These are phyloP conservation scores for Rhineura floridana DNA, from an alignment of 2,113 vertebrate genomes.

Conservation along the genomic window DNA sequence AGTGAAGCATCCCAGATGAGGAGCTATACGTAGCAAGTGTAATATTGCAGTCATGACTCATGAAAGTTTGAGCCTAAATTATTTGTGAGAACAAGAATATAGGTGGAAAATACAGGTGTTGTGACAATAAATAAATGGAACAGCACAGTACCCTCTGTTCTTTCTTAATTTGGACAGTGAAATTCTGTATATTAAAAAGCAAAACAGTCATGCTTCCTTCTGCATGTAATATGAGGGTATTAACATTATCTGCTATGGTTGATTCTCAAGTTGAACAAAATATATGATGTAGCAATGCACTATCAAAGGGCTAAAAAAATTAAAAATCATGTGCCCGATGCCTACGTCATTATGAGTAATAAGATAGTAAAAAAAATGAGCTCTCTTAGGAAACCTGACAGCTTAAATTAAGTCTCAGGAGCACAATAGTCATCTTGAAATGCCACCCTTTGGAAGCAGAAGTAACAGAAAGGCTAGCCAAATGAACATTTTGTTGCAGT, in stretches of 20 bases:
- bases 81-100: conserved; percentile 5
- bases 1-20: neutral
- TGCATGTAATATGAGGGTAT: neutral
- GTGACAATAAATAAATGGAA: neutral
- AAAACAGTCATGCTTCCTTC: neutral
- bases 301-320: neutral
- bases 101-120: neutral
- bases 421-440: conserved; percentile 29
- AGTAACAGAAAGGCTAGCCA: conserved; percentile 8
- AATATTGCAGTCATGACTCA: neutral
- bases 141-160: neutral
- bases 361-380: conserved; percentile 25
- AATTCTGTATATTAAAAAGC: conserved; percentile 3
- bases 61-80: neutral
- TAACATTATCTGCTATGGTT: neutral
- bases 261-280: conserved; percentile 8
- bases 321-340: conserved; percentile 1
- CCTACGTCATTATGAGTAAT: conserved; percentile 1
- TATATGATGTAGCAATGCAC: neutral
- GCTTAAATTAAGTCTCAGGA: conserved; percentile 17
- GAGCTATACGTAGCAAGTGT: neutral
- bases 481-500: conserved; percentile 5
- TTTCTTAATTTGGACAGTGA: neutral
- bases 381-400: conserved; percentile 15
- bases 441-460: conserved; percentile 23